A percentile compares a stretch with the other conserved stretches of the same genome.
Evolutionary conservation across 2,888 invertebrate genomes (phyloP).

Genomic region (Cephus spinipes): DNA sequence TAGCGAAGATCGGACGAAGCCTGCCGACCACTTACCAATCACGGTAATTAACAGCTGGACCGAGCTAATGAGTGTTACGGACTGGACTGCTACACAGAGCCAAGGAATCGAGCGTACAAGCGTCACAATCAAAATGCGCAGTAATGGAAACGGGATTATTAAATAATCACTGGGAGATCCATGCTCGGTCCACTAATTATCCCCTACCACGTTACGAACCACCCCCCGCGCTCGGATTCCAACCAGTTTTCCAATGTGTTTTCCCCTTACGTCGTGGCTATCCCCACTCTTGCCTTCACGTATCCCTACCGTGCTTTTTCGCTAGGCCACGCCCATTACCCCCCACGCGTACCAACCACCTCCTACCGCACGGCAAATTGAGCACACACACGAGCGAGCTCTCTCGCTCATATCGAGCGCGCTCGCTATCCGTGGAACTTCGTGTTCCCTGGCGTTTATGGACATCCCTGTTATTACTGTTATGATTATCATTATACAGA

Average conservation of each 20-base stretch:
- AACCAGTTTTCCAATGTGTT: constrained; percentile 1
- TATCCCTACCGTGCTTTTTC: background rate
- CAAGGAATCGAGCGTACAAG: background rate
- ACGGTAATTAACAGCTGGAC: no score
- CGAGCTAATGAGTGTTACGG: background rate
- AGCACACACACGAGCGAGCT: background rate
- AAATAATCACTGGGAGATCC: background rate
- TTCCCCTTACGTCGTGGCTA: background rate
- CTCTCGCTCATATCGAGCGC: background rate
- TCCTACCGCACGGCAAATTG: background rate
- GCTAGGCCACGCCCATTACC: background rate
- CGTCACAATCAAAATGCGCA: background rate
- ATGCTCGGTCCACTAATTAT: background rate
- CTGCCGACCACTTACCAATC: background rate
- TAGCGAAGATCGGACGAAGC: background rate
- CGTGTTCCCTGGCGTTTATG: constrained; percentile 7
- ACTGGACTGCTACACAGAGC: background rate
- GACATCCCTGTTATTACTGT: constrained; percentile 2
- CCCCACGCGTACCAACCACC: background rate
- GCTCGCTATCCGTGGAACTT: background rate
- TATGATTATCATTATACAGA: constrained; percentile 5
- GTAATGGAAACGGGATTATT: background rate
- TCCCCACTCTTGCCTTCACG: background rate
- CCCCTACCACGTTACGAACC: background rate
- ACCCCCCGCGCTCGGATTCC: background rate